These are phyloP conservation scores for Zygaena filipendulae DNA, from an alignment of 2,888 invertebrate genomes.

Conservation along the genomic window DNA sequence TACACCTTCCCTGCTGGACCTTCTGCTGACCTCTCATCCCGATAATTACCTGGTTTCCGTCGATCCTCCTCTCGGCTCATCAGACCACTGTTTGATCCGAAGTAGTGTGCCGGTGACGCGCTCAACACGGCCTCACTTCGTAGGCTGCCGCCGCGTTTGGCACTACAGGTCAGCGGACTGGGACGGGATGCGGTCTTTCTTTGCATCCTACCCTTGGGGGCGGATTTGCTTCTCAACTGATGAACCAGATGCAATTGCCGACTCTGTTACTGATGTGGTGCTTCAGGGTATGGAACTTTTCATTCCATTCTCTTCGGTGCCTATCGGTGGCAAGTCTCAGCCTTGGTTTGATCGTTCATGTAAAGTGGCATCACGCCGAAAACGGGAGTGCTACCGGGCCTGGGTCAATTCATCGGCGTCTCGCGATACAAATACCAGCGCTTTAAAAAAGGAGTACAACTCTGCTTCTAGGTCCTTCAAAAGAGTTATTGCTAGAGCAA, in stretches of 20 bases:
- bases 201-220: conserved; percentile 15
- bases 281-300: conserved; percentile 11
- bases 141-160: too few relatives aligned
- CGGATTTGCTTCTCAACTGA: conserved; percentile 9
- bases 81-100: conserved; percentile 6
- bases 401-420: neutral
- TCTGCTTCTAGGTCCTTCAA: conserved; percentile 8
- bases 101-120: too few relatives aligned
- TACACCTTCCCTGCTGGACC: conserved; percentile 1
- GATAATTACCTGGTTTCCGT: conserved; percentile 2
- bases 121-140: too few relatives aligned
- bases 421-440: conserved; percentile 3
- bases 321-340: conserved; percentile 3
- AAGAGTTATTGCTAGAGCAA: conserved; percentile 8
- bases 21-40: conserved; percentile 3
- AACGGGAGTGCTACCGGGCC: conserved; percentile 3
- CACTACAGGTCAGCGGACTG: too few relatives aligned
- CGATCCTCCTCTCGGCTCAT: conserved; percentile 5
- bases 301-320: conserved; percentile 7
- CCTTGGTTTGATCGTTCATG: conserved; percentile 3
- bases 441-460: conserved; percentile 7
- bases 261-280: conserved; percentile 7
- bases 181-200: conserved; percentile 15
- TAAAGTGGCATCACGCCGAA: neutral
- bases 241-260: conserved; percentile 4